phyloP scores from a whole-genome alignment of 2,888 invertebrate genomes.

The Rhingia rostrata region DNA sequence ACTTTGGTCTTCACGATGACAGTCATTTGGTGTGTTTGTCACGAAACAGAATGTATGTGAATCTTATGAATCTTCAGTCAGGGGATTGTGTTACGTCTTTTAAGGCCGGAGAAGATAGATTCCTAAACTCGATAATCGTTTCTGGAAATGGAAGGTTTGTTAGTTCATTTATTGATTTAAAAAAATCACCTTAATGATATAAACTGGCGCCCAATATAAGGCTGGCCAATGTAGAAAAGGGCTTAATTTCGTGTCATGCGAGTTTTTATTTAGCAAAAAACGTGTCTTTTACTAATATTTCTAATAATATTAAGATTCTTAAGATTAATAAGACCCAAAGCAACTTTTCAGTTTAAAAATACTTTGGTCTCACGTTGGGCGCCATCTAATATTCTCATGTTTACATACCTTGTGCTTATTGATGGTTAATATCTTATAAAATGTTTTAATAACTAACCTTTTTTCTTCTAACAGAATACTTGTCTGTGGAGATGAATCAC shows the following conservation, averaged over 20 bases:
- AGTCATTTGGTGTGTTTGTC: constrained; percentile 91
- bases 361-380: not conserved
- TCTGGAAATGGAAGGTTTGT: constrained; percentile 92
- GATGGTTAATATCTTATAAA: too few relatives aligned
- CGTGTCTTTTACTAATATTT: too few relatives aligned
- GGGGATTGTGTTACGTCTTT: constrained; percentile 89
- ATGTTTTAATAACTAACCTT: too few relatives aligned
- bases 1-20: constrained; percentile 91
- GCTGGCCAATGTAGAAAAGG: too few relatives aligned
- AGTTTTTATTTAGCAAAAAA: too few relatives aligned
- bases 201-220: constrained; percentile 2
- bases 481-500: constrained; percentile 95
- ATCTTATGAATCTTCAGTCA: constrained; percentile 92
- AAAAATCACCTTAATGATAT: not conserved
- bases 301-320: too few relatives aligned
- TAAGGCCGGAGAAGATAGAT: constrained; percentile 95
- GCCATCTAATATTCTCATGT: not conserved
- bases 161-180: not conserved
- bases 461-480: constrained; percentile 85
- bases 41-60: constrained; percentile 94
- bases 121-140: constrained; percentile 93
- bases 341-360: not conserved
- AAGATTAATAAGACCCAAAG: too few relatives aligned
- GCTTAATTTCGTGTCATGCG: too few relatives aligned
- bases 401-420: not conserved